A percentile compares a stretch with the other conserved stretches of the same genome.
Conservation (phyloP, 2,888 invertebrate genomes). For the Heliconius ismenius region DNA sequence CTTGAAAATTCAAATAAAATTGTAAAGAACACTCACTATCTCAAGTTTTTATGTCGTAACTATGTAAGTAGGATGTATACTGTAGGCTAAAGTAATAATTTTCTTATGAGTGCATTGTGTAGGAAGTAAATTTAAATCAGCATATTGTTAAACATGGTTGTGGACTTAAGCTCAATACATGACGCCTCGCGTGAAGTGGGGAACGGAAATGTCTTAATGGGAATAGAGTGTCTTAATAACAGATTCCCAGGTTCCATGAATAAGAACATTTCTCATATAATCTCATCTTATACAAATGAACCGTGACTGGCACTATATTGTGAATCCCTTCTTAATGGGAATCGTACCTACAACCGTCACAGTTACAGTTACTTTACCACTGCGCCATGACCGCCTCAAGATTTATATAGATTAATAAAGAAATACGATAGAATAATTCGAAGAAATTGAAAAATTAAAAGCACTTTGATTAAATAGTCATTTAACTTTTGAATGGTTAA, state of each 20-base stretch:
- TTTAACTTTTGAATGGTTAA: constrained; percentile 18
- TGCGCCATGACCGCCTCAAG: too few species aligned
- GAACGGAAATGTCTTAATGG: background rate
- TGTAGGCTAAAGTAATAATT: background rate
- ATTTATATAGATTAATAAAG: background rate
- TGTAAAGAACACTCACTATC: background rate
- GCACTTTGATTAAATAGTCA: constrained; percentile 33
- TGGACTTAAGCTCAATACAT: background rate
- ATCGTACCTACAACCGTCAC: too few species aligned
- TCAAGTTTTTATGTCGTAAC: background rate
- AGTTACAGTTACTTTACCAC: background rate
- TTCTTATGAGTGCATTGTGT: background rate
- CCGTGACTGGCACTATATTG: too few species aligned
- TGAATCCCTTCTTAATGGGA: background rate
- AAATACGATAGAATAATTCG: background rate
- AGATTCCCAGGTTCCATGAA: background rate
- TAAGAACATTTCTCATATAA: too few species aligned
- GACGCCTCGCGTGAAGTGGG: background rate
- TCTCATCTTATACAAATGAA: too few species aligned
- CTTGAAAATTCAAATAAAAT: constrained; percentile 7
- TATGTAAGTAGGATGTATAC: background rate
- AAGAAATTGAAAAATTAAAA: background rate
- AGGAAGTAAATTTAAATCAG: background rate
- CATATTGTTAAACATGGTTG: too few species aligned
- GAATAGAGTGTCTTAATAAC: background rate